These are phyloP conservation scores for Perizoma affinitatum DNA, from an alignment of 2,888 invertebrate species.

Conservation along the genomic window DNA sequence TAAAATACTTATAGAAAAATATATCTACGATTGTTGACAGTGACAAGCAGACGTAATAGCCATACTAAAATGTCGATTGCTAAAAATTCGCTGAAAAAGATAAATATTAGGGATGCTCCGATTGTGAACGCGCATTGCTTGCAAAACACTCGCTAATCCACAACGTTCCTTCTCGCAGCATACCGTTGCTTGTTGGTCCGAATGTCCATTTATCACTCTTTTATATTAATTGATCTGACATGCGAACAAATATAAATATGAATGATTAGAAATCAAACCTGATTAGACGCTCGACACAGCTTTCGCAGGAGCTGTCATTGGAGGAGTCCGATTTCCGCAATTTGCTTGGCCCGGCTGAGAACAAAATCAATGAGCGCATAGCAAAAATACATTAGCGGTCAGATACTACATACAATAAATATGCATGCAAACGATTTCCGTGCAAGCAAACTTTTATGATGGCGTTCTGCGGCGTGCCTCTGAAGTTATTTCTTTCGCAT, in stretches of 20 bases:
- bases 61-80: slow-evolving; percentile 35
- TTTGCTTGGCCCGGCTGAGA: slow-evolving; percentile 74
- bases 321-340: slow-evolving; percentile 54
- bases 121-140: slow-evolving; percentile 41
- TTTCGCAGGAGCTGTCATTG: slow-evolving; percentile 58
- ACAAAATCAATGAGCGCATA: slow-evolving; percentile 75
- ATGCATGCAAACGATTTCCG: slow-evolving; percentile 33
- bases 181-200: slow-evolving; percentile 4
- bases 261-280: slow-evolving; percentile 66
- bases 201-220: neutral
- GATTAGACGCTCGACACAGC: slow-evolving; percentile 61
- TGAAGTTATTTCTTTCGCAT: slow-evolving; percentile 11
- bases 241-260: slow-evolving; percentile 37
- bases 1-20: slow-evolving; percentile 12
- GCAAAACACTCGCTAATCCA: slow-evolving; percentile 41
- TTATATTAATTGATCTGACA: slow-evolving; percentile 20
- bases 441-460: slow-evolving; percentile 26
- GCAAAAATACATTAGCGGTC: slow-evolving; percentile 62
- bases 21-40: slow-evolving; percentile 10
- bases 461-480: slow-evolving; percentile 9
- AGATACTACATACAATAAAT: slow-evolving; percentile 30
- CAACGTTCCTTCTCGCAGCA: slow-evolving; percentile 26
- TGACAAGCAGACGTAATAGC: slow-evolving; percentile 32
- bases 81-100: slow-evolving; percentile 48
- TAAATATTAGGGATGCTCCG: slow-evolving; percentile 22